Conservation (phyloP, 2,888 invertebrate species). For the Zygaena filipendulae region DNA sequence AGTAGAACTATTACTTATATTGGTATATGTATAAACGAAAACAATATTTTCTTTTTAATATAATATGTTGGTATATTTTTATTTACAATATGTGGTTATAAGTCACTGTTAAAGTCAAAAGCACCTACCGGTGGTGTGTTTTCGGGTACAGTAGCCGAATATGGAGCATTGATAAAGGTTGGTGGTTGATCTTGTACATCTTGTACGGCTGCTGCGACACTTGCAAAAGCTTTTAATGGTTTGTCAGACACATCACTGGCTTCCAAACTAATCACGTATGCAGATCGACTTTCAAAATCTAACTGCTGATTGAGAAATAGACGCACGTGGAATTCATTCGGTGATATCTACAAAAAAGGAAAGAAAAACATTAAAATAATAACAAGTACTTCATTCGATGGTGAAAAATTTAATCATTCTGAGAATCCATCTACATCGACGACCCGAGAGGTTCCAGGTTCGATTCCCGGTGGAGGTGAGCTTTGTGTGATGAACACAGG, state of each 20-base stretch:
- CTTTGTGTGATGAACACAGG: too few relatives aligned
- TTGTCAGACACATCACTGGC: constrained; percentile 74
- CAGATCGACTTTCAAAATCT: constrained; percentile 82
- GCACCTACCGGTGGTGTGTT: constrained; percentile 71
- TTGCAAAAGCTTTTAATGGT: constrained; percentile 74
- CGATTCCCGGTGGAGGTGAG: too few relatives aligned
- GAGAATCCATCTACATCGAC: too few relatives aligned
- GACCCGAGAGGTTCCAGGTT: too few relatives aligned
- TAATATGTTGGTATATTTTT: too few relatives aligned
- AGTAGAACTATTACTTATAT: too few relatives aligned
- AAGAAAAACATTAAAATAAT: not conserved
- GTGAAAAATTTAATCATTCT: too few relatives aligned
- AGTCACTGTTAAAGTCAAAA: too few relatives aligned
- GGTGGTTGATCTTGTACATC: constrained; percentile 90
- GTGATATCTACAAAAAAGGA: constrained; percentile 65
- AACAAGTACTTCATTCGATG: too few relatives aligned
- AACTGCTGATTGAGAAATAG: constrained; percentile 73
- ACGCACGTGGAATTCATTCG: constrained; percentile 77
- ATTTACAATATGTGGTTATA: too few relatives aligned
- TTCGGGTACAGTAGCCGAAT: constrained; percentile 80
- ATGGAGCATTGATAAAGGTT: constrained; percentile 82
- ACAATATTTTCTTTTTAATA: too few relatives aligned
- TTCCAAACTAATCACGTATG: constrained; percentile 75
- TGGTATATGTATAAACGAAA: too few relatives aligned
- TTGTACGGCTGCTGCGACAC: constrained; percentile 77